These are phyloP conservation scores for Caenorhabditis latens DNA, from an alignment of 1,140 invertebrate genomes.

Conservation along the genomic window DNA sequence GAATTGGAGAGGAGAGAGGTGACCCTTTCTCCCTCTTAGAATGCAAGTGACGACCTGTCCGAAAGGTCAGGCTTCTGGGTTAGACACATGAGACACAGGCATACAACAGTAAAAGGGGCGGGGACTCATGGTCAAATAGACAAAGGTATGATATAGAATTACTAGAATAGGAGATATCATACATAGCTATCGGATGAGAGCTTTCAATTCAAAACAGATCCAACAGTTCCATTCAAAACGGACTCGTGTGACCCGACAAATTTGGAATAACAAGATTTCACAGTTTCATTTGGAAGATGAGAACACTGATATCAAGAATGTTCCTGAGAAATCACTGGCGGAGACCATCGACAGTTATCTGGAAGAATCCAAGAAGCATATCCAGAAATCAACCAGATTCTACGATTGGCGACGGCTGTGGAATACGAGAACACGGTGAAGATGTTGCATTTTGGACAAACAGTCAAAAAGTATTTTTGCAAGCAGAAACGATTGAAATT, in stretches of 20 bases:
- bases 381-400: not conserved
- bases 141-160: too few relatives aligned
- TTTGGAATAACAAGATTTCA: not conserved
- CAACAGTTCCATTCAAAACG: not conserved
- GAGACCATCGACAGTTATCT: not conserved
- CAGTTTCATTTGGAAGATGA: slow-evolving; percentile 12
- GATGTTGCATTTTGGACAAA: not conserved
- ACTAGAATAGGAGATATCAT: too few relatives aligned
- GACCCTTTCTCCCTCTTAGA: too few relatives aligned
- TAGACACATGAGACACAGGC: too few relatives aligned
- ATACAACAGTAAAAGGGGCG: too few relatives aligned
- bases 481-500: slow-evolving; percentile 6
- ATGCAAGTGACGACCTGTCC: too few relatives aligned
- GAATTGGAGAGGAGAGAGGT: too few relatives aligned
- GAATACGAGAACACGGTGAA: slow-evolving; percentile 7
- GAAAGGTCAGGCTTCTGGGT: too few relatives aligned
- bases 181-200: not conserved
- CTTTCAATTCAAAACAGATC: not conserved
- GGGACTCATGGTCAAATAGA: too few relatives aligned
- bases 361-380: not conserved
- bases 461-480: not conserved
- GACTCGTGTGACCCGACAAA: slow-evolving; percentile 1
- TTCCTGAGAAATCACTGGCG: not conserved
- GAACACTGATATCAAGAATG: not conserved
- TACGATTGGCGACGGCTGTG: not conserved